Evolutionary conservation across 2,888 invertebrate species (phyloP).

Genomic region (Eupelmus urozonus): DNA sequence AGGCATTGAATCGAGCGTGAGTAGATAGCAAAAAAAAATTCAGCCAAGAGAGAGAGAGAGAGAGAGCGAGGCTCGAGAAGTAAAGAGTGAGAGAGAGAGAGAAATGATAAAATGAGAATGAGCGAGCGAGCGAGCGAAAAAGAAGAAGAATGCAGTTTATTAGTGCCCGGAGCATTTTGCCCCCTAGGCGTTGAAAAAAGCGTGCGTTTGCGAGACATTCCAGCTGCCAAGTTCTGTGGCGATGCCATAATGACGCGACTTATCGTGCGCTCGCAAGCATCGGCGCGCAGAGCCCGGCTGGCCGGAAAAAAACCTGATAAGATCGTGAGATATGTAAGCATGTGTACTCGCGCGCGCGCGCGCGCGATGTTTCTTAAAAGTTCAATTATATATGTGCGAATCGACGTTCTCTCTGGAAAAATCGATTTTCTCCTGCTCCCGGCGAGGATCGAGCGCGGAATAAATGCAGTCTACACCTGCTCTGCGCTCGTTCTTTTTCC

Average conservation of each 20-base stretch:
- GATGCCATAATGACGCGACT: conserved; percentile 50
- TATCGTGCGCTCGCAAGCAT: conserved; percentile 24
- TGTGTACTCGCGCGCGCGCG: conserved; percentile 33
- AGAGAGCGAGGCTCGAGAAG: background rate
- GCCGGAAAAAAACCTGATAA: conserved; percentile 46
- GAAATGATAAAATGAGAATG: conserved; percentile 46
- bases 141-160: conserved; percentile 59
- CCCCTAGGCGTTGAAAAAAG: conserved; percentile 51
- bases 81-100: conserved; percentile 20
- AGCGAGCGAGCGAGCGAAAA: conserved; percentile 40
- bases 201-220: conserved; percentile 53
- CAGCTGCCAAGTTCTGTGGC: conserved; percentile 50
- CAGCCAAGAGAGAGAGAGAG: conserved; percentile 5
- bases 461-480: background rate
- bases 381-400: conserved; percentile 46
- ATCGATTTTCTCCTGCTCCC: conserved; percentile 17
- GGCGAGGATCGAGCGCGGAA: background rate
- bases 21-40: conserved; percentile 44
- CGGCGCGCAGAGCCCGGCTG: too few relatives aligned
- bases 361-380: conserved; percentile 37
- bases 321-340: conserved; percentile 47
- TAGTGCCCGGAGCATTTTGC: conserved; percentile 56
- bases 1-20: conserved; percentile 50
- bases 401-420: conserved; percentile 15
- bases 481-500: background rate